Evolutionary conservation across 2,888 invertebrate genomes (phyloP).

Genomic region (Atherix ibis): DNA sequence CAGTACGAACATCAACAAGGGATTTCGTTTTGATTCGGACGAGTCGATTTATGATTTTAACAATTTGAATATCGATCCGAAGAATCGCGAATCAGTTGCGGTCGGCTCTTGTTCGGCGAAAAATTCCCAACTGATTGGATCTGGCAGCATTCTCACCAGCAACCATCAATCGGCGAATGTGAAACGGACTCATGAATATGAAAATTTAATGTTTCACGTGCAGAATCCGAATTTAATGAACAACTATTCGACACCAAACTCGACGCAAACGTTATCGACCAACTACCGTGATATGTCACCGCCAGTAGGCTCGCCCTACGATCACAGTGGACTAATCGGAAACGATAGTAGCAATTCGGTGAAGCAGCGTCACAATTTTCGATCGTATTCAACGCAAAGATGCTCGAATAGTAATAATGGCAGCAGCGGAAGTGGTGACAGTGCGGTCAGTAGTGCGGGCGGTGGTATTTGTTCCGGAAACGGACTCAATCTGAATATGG

Average conservation of each 20-base stretch:
- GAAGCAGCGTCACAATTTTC: conserved; percentile 62
- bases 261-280: background rate
- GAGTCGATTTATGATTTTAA: conserved; percentile 26
- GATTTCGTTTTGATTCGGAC: conserved; percentile 46
- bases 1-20: conserved; percentile 43
- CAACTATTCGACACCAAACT: conserved; percentile 1
- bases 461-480: conserved; percentile 2
- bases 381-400: conserved; percentile 44
- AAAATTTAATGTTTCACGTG: conserved; percentile 17
- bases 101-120: no score
- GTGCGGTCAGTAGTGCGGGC: conserved; percentile 39
- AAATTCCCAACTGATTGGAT: no score
- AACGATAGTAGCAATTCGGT: background rate
- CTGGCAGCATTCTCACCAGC: background rate
- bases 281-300: background rate
- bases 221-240: conserved; percentile 13
- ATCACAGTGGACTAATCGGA: conserved; percentile 30
- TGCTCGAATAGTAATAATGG: no score
- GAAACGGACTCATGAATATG: conserved; percentile 24
- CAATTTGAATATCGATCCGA: conserved; percentile 16
- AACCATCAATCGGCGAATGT: conserved; percentile 4
- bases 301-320: conserved; percentile 35
- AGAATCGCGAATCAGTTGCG: conserved; percentile 1
- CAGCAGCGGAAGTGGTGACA: conserved; percentile 37
- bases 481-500: no score